These are phyloP conservation scores for Lasioglossum albipes DNA, from an alignment of 1,140 invertebrate genomes.

Conservation along the genomic window DNA sequence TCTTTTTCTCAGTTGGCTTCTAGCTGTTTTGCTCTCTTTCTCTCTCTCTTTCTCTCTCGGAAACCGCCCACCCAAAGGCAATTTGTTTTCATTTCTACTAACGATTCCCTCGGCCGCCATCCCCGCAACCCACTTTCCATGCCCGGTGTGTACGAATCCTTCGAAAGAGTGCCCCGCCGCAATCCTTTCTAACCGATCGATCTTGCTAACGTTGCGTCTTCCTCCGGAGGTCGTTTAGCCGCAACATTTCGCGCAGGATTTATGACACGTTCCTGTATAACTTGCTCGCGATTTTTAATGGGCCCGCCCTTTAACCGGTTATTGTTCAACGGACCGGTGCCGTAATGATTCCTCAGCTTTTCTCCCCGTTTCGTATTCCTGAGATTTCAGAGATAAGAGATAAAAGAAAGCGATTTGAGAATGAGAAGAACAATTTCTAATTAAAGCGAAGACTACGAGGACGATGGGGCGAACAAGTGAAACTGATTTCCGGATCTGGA, in stretches of 20 bases:
- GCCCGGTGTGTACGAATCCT: constrained; percentile 38
- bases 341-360: neutral
- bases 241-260: neutral
- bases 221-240: neutral
- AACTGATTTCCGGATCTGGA: neutral
- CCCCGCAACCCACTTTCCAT: constrained; percentile 57
- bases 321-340: neutral
- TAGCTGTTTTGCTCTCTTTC: too few relatives aligned
- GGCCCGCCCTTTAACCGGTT: neutral
- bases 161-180: constrained; percentile 22
- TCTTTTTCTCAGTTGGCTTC: too few relatives aligned
- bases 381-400: too few relatives aligned
- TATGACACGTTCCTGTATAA: constrained; percentile 5
- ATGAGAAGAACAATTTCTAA: too few relatives aligned
- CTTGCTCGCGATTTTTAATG: neutral
- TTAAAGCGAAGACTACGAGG: too few relatives aligned
- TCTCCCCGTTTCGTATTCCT: too few relatives aligned
- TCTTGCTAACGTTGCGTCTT: constrained; percentile 36
- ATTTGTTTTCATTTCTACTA: constrained; percentile 73
- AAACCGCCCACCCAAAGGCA: constrained; percentile 53
- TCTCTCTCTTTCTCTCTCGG: neutral
- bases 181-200: constrained; percentile 55
- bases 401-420: too few relatives aligned
- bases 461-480: neutral
- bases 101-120: constrained; percentile 59